Conservation (phyloP, 23 tunicate species). For the Phallusia fumigata region DNA sequence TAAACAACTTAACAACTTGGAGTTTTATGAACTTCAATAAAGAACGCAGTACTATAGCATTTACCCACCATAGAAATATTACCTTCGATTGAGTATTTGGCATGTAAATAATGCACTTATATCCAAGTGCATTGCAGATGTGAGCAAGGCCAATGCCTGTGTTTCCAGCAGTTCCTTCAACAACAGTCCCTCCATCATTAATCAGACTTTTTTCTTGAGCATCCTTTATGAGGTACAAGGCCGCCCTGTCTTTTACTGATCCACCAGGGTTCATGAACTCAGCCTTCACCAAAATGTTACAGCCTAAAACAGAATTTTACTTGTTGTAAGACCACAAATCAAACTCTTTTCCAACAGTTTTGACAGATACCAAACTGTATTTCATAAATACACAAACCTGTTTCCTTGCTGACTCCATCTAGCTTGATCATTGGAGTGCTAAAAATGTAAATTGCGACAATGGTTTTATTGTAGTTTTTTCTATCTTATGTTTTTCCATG, state of each 20-base stretch:
- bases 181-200: constrained; percentile 75
- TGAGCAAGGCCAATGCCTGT: constrained; percentile 97
- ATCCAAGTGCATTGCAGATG: constrained; percentile 93
- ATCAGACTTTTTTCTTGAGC: constrained; percentile 76
- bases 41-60: too few species aligned
- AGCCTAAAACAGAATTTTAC: constrained; percentile 28
- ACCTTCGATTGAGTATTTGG: constrained; percentile 92
- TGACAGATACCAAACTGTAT: neutral
- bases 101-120: constrained; percentile 94
- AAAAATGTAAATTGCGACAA: constrained; percentile 12
- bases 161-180: constrained; percentile 98
- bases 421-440: constrained; percentile 92
- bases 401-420: constrained; percentile 85
- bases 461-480: too few species aligned
- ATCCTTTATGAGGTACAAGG: constrained; percentile 83
- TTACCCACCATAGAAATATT: neutral
- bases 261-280: constrained; percentile 96
- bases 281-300: constrained; percentile 88
- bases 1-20: too few species aligned
- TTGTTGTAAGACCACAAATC: neutral
- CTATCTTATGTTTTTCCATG: too few species aligned
- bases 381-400: constrained; percentile 29
- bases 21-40: too few species aligned
- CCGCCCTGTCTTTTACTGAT: constrained; percentile 94
- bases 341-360: neutral